These are phyloP conservation scores for Loriculus beryllinus DNA, from an alignment of 2,797 vertebrate species.

Conservation along the genomic window DNA sequence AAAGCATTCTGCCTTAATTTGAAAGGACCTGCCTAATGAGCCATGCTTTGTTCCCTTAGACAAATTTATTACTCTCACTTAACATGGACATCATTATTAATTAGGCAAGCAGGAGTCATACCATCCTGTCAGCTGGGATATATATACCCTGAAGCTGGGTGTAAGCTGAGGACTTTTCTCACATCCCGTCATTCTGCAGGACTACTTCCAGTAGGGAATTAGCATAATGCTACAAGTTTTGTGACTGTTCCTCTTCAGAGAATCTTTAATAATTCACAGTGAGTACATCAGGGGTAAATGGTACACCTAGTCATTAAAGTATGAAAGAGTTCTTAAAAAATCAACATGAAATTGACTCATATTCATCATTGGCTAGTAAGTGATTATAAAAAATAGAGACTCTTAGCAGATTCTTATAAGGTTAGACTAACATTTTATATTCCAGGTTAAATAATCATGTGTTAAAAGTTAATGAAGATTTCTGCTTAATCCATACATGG, in stretches of 20 bases:
- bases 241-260: background rate
- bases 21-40: constrained; percentile 47
- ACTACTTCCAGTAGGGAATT: background rate
- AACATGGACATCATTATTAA: constrained; percentile 57
- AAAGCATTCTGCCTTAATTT: constrained; percentile 30
- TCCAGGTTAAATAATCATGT: background rate
- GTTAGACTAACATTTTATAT: background rate
- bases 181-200: background rate
- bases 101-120: constrained; percentile 35
- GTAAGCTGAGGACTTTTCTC: background rate
- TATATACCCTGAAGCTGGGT: background rate
- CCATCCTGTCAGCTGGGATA: constrained; percentile 16
- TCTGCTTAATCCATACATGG: background rate
- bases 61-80: constrained; percentile 50
- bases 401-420: background rate
- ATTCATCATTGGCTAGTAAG: background rate
- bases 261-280: background rate
- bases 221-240: background rate
- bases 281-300: background rate
- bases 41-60: constrained; percentile 24
- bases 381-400: background rate
- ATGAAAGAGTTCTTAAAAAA: background rate
- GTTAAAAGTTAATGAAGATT: background rate
- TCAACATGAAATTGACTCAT: background rate
- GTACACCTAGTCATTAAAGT: background rate